Evolutionary conservation across 2,888 invertebrate species (phyloP).

Genomic region (Rhopalosiphum nymphaeae): DNA sequence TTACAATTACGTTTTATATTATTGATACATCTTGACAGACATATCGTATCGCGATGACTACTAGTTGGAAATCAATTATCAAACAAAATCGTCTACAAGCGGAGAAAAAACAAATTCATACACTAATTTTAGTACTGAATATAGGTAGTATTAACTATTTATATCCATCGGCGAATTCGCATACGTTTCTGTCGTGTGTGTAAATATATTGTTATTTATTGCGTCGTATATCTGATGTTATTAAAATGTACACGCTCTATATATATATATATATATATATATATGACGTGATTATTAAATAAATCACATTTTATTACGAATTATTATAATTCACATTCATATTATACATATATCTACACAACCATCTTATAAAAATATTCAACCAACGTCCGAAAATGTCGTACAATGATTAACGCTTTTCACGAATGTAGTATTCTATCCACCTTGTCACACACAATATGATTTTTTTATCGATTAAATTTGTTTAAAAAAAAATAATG

Average conservation of each 20-base stretch:
- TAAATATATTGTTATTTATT: neutral
- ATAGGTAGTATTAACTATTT: neutral
- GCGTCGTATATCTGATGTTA: neutral
- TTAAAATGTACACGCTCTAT: neutral
- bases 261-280: neutral
- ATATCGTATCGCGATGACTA: neutral
- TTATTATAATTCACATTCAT: neutral
- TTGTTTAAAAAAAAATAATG: neutral
- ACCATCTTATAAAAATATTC: neutral
- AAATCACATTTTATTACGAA: neutral
- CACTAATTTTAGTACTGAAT: neutral
- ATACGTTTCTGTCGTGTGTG: neutral
- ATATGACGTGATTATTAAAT: neutral
- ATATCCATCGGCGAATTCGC: neutral
- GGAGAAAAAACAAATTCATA: too few relatives aligned
- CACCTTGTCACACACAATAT: neutral
- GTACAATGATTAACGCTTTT: neutral
- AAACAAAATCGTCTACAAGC: neutral
- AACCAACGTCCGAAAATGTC: neutral
- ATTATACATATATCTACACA: neutral
- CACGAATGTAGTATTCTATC: neutral
- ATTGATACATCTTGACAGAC: neutral
- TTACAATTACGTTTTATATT: neutral
- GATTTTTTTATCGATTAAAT: neutral
- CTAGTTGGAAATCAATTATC: neutral